phyloP scores from a whole-genome alignment of 2,797 vertebrate genomes.

The Acanthiza pusilla region DNA sequence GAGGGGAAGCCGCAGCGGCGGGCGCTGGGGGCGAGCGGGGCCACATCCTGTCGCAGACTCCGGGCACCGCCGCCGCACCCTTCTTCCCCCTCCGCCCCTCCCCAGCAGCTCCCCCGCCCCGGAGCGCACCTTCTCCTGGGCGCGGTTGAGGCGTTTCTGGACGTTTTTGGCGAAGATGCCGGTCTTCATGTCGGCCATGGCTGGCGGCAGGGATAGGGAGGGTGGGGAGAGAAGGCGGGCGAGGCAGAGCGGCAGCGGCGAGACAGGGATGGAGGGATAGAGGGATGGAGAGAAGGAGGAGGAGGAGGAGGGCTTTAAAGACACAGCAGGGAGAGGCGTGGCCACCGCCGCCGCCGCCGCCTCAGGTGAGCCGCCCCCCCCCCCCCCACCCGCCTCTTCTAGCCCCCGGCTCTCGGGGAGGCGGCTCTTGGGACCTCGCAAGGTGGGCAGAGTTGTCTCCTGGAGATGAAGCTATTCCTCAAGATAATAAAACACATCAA shows the following conservation, averaged over 20 bases:
- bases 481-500: accelerated
- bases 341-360: not conserved
- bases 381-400: no score
- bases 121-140: slow-evolving; percentile 88
- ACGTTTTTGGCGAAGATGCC: slow-evolving; percentile 97
- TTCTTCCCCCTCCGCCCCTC: not conserved
- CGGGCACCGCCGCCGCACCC: not conserved
- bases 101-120: not conserved
- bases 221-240: not conserved
- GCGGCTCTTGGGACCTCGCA: accelerated
- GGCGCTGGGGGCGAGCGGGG: not conserved
- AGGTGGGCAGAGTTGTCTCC: accelerated
- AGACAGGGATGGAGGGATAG: not conserved
- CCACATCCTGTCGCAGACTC: not conserved
- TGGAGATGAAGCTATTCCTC: not conserved
- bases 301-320: slow-evolving; percentile 67
- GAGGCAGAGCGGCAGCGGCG: not conserved
- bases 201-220: slow-evolving; percentile 61
- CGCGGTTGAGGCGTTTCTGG: slow-evolving; percentile 90
- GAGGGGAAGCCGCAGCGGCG: not conserved
- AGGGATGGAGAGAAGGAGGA: not conserved
- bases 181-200: slow-evolving; percentile 96
- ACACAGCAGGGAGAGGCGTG: not conserved
- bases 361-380: not conserved
- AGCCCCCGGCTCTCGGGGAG: not conserved